Base-by-base conservation (phyloP, 2,888 invertebrate genomes). In the Caenorhabditis imperialis region DNA sequence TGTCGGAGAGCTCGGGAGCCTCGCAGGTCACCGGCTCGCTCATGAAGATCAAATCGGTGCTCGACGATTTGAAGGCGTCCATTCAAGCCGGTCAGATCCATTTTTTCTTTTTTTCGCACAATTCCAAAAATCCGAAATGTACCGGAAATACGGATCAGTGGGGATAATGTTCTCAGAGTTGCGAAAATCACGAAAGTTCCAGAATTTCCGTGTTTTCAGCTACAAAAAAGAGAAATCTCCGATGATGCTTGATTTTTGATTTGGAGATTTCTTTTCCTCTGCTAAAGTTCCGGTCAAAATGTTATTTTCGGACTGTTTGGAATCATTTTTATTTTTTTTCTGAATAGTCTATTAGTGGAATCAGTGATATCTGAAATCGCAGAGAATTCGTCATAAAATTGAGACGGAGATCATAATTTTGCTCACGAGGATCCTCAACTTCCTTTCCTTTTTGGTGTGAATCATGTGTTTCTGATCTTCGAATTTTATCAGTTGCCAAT, bases 11-110 rank as follows among this genome's bases (percentile, higher is more conserved):
- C n/a, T 48, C 55, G 3, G 42, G 50, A 0, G 48, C 65, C 2
- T 48, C 33, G n/a, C 42, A 50, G 8, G 25, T 72, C 37, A 53
- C 58, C 8, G 50, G 50, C 18, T 57, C 51, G 7, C 35, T 75
- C 8, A 6, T 65, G 44, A 75, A 75, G 40, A 75, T 71, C 20
- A 75, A 71, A 33, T 23, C 58, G 22, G 67, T 65, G 5, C 37
- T 75, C 51, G 75, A 75, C 57, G 76, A 76, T 47, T 38, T 76
- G 50, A 72, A 69, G 45, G 62, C 65, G 12, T 72, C 72, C 3
- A 76, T 76, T 37, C 71, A 76, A 33, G 72, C 71, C 20, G 76
- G 76, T 72, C 12, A 33, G 35, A 20, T 23, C 16, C 23, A 23
- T 18, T 42, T 33, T 10, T 1, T 55, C 10, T 58, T 35, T 20